These are phyloP conservation scores for Neolamprologus toae DNA, from an alignment of 2,113 vertebrate species.

Conservation along the genomic window DNA sequence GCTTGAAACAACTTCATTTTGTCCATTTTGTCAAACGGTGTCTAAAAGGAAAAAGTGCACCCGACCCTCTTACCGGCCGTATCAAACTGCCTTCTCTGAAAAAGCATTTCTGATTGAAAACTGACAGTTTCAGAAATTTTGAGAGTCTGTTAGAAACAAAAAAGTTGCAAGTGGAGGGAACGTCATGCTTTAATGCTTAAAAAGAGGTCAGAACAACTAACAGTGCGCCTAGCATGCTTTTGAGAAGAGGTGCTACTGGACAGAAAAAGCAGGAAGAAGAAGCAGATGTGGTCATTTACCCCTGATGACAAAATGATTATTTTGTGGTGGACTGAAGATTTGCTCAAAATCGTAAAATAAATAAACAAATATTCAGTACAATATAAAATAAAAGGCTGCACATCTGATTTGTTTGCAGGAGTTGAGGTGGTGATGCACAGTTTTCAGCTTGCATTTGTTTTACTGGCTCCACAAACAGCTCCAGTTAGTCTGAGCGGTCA, in stretches of 20 bases:
- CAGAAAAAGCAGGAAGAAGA: not conserved
- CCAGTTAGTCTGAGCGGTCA: not conserved
- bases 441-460: not conserved
- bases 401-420: not conserved
- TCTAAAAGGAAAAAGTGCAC: not conserved
- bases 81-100: not conserved
- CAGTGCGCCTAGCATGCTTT: not conserved
- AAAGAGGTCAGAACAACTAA: not conserved
- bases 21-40: not conserved
- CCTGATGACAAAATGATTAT: not conserved
- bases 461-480: not conserved
- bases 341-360: not conserved
- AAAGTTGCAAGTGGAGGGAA: not conserved
- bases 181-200: not conserved
- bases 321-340: not conserved
- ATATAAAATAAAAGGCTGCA: not conserved
- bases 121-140: not conserved
- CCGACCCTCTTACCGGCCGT: not conserved
- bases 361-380: not conserved
- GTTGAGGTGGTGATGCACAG: not conserved
- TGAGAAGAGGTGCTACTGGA: not conserved
- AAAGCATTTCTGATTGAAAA: not conserved
- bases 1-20: not conserved
- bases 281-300: not conserved
- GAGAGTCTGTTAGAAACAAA: not conserved